A percentile compares a stretch with the other conserved stretches of the same genome.
Conservation (phyloP, 1,140 invertebrate species). For the Medauroidea extradentata region DNA sequence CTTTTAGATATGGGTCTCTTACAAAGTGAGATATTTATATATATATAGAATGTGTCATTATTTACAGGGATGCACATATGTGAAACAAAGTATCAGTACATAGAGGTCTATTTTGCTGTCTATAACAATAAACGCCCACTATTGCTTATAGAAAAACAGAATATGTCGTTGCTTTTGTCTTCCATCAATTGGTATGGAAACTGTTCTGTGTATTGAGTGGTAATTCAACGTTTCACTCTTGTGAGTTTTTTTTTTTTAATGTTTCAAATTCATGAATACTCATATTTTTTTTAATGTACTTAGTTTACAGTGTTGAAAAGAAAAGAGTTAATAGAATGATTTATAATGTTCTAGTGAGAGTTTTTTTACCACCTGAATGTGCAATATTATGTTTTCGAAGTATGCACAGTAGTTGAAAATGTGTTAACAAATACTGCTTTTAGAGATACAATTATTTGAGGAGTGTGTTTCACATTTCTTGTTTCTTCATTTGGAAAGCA, state of each 20-base stretch:
- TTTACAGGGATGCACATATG: constrained; percentile 13
- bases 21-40: constrained; percentile 17
- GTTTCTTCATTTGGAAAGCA: too few relatives aligned
- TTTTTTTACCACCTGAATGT: constrained; percentile 15
- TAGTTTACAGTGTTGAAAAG: constrained; percentile 1
- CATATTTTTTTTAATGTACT: constrained; percentile 5
- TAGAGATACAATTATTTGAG: constrained; percentile 3
- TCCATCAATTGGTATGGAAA: constrained; percentile 5
- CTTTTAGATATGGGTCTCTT: constrained; percentile 6
- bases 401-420: constrained; percentile 15
- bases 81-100: constrained; percentile 1
- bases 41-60: constrained; percentile 6
- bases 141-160: constrained; percentile 7
- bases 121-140: constrained; percentile 3
- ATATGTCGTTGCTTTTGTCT: constrained; percentile 15
- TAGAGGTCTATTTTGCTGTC: constrained; percentile 16
- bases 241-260: constrained; percentile 9
- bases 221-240: constrained; percentile 1
- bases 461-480: too few relatives aligned
- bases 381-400: constrained; percentile 16
- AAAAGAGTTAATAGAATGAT: neutral
- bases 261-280: constrained; percentile 2
- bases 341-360: constrained; percentile 11
- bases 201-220: neutral
- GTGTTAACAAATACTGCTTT: constrained; percentile 10